Evolutionary conservation across 2,113 vertebrate genomes (phyloP).

Genomic region (Platanista minor): DNA sequence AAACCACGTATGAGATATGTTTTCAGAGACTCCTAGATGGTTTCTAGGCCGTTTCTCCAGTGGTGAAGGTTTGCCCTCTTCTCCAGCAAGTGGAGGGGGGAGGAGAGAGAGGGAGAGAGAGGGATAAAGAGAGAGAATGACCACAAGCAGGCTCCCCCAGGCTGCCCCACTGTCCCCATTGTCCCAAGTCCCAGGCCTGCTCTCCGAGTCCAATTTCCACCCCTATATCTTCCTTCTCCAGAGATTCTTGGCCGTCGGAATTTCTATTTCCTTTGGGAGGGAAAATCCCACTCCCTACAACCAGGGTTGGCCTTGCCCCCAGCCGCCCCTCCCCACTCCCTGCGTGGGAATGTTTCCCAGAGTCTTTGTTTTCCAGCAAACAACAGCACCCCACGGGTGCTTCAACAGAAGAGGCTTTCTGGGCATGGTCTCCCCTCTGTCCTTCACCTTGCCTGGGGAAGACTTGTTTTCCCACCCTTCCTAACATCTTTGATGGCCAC

Average conservation of each 20-base stretch:
- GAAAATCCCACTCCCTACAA: background rate
- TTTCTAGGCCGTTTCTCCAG: background rate
- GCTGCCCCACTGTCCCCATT: background rate
- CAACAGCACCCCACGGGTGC: fast-evolving
- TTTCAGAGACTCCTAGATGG: background rate
- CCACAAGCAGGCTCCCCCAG: background rate
- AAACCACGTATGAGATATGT: background rate
- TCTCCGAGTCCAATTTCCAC: background rate
- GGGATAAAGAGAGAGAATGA: background rate
- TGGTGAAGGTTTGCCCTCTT: background rate
- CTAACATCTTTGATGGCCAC: background rate
- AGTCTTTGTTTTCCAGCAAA: background rate
- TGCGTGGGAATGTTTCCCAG: background rate
- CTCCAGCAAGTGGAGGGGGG: background rate
- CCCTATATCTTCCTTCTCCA: background rate
- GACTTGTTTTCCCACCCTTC: background rate
- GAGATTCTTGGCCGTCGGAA: background rate
- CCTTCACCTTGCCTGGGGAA: background rate
- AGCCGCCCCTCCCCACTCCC: fast-evolving
- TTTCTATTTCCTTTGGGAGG: background rate
- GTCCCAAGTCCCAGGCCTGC: background rate
- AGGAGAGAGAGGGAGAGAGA: background rate
- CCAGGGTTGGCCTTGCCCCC: background rate
- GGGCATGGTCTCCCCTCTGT: background rate
- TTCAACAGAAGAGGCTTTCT: background rate